Evolutionary conservation across 2,113 vertebrate species (phyloP), one percentile per base, ranked within the genome.

Genomic region (Ammodytes dubius): DNA sequence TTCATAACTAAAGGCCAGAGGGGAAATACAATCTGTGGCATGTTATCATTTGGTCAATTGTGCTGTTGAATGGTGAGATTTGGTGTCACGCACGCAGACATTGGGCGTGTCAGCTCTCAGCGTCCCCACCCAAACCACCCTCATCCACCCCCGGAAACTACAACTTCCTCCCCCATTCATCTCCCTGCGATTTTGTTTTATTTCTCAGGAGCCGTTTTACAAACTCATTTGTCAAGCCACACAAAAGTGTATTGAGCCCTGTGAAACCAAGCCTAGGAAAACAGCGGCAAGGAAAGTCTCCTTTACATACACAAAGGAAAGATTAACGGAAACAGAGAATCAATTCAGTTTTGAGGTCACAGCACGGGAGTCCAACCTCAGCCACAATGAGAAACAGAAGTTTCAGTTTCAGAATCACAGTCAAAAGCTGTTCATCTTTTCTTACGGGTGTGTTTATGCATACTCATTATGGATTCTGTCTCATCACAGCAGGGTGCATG

Each of bases 31-130:
- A 85, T 86, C 67, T 47, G 1, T 64, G 40, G 4, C 39, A 8
- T 93, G 87, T 94, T 92, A 88, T 91, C 88, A 86, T 90, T 88
- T 19, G 77, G 86, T 84, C 90, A 87, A 89, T 90, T 93, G 91
- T 92, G 83, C 45, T 40, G 50, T 15, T 85, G 86, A 93, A 90
- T 71, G 75, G 67, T 84, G 85, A 92, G 91, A 89, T 92, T 83
- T 67, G 87, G 90, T 93, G 89, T 94, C 91, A 84, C 60, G 52
- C 73, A 74, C 56, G 57, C 66, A 77, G 80, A 74, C 81, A 65
- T 63, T 77, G 88, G 91, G 92, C 10, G 91, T 89, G 89, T 85
- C 86, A 56, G 53, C 17, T 77, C 67, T 88, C 78, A 57, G 88
- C 42, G 64, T 86, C 83, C 76, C 83, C 77, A 82, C 66, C 86